A percentile compares a stretch with the other conserved stretches of the same genome.
These are phyloP conservation scores for Plecturocebus donacophilus DNA, from an alignment of 2,113 vertebrate genomes.

Conservation along the genomic window DNA sequence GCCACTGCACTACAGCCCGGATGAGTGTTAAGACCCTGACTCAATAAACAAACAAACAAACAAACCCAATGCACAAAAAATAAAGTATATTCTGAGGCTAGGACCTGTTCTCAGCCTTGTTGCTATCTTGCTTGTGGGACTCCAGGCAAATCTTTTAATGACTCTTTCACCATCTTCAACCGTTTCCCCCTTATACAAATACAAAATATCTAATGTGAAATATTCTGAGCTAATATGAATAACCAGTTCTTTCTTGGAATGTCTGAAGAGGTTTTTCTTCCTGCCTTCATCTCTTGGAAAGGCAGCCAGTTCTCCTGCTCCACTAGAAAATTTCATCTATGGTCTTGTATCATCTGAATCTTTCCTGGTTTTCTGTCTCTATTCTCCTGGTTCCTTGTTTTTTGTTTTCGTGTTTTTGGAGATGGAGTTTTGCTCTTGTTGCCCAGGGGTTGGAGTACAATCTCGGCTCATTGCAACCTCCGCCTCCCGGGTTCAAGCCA, in stretches of 20 bases:
- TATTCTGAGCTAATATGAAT: conserved; percentile 7
- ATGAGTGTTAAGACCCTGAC: no score
- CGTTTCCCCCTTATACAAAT: not conserved
- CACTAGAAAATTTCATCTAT: not conserved
- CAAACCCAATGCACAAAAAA: no score
- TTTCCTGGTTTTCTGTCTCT: not conserved
- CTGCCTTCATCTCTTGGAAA: not conserved
- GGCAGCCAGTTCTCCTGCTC: not conserved
- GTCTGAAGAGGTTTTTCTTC: not conserved
- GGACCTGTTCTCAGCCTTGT: not conserved
- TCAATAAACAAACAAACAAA: no score
- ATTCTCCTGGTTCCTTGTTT: not conserved
- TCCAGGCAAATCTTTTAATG: not conserved
- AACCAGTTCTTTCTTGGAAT: not conserved
- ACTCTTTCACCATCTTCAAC: not conserved
- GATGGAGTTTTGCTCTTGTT: not conserved
- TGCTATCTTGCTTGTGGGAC: not conserved
- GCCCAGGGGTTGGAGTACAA: not conserved
- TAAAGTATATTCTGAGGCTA: not conserved
- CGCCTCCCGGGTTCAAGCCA: not conserved
- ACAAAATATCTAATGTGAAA: not conserved
- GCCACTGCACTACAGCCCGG: no score
- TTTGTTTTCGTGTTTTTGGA: not conserved
- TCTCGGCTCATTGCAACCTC: not conserved
- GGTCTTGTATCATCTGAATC: not conserved